Evolutionary conservation across 53 echinoderm and acorn worm genomes (phyloP).

Genomic region (Luidia sarsii): DNA sequence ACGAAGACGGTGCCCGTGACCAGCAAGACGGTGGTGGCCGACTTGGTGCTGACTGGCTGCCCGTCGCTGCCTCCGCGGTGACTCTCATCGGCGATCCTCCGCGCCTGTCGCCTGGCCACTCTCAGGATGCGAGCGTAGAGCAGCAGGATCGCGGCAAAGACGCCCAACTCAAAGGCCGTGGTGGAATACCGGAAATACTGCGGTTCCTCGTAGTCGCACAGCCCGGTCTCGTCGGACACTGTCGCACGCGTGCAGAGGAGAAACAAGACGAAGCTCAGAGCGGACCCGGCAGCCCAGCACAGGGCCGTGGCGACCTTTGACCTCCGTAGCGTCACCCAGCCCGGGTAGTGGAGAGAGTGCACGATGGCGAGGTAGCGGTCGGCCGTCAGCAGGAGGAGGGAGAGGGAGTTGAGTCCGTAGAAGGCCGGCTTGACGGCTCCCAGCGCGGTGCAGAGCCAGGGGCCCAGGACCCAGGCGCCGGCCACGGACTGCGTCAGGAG

Average conservation of each 20-base stretch:
- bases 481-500: neutral
- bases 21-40: constrained; percentile 29
- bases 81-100: neutral
- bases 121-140: neutral
- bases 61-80: neutral
- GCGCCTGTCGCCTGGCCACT: neutral
- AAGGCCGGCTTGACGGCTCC: neutral
- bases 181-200: neutral
- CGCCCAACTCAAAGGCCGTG: neutral
- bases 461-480: neutral
- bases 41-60: neutral
- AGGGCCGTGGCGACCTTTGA: neutral
- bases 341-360: constrained; percentile 14
- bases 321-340: constrained; percentile 1
- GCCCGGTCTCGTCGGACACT: neutral
- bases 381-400: constrained; percentile 1
- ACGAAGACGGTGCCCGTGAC: constrained; percentile 8
- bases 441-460: neutral
- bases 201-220: neutral
- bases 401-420: neutral
- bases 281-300: neutral
- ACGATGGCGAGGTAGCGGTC: constrained; percentile 27
- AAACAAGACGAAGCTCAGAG: neutral
- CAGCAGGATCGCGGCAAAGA: neutral
- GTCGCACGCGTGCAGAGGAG: neutral